phyloP scores from a whole-genome alignment of 2,888 invertebrate species.

The Drosophila anomalata region DNA sequence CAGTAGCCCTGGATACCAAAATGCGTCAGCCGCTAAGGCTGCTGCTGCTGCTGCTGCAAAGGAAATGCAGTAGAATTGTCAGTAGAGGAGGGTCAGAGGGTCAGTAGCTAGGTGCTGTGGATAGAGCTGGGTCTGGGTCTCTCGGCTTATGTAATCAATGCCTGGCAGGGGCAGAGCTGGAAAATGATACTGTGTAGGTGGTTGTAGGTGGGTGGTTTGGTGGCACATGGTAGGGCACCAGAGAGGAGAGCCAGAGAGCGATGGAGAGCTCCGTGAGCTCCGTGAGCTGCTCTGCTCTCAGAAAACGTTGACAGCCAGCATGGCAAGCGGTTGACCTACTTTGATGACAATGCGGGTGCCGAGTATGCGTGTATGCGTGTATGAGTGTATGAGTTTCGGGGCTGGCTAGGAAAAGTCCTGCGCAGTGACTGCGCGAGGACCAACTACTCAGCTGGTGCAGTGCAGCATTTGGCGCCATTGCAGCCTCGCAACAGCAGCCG shows the following conservation, averaged over 20 bases:
- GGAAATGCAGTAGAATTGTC: conserved; percentile 66
- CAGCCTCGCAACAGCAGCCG: conserved; percentile 48
- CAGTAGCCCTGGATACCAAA: conserved; percentile 1
- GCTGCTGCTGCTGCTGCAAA: conserved; percentile 66
- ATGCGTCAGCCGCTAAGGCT: conserved; percentile 50
- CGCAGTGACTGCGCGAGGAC: conserved; percentile 60
- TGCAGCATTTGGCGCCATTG: conserved; percentile 61
- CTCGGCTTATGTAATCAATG: conserved; percentile 69
- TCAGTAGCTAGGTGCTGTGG: not conserved
- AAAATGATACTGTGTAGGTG: conserved; percentile 42
- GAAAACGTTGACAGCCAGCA: conserved; percentile 45
- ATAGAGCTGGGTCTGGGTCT: not conserved
- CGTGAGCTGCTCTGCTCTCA: conserved; percentile 41
- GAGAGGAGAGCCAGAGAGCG: conserved; percentile 13
- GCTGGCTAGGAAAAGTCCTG: conserved; percentile 67
- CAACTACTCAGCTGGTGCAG: conserved; percentile 44
- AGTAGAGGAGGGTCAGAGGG: conserved; percentile 42
- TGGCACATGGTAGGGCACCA: not conserved
- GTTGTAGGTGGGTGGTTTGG: not conserved
- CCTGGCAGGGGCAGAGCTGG: conserved; percentile 50
- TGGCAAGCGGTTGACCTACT: conserved; percentile 72
- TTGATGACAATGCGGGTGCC: conserved; percentile 61
- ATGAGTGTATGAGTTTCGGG: conserved; percentile 19
- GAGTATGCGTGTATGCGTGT: conserved; percentile 36
- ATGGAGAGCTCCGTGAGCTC: conserved; percentile 11